Evolutionary conservation across 2,797 vertebrate genomes (phyloP), one percentile per base, ranked within the genome.

Genomic region (Anabacerthia variegaticeps): DNA sequence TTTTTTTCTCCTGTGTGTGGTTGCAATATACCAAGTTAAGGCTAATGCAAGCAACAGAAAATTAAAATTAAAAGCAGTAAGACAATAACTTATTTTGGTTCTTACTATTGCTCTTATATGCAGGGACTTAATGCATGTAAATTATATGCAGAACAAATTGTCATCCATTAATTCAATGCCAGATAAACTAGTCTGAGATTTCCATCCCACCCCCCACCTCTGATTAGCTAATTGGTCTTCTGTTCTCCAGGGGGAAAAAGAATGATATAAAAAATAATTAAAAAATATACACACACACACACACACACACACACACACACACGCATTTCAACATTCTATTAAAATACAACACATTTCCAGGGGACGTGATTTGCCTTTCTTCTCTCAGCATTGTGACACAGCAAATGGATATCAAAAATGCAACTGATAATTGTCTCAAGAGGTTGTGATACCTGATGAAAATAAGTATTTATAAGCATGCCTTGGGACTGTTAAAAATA

Each of bases 181-280:
- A 85, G 24, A 67, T 39, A 91, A 91, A 32, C 30, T n/a, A 74
- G 21, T 14, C 59, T 56, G 63, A 92, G 34, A 63, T 27, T 63
- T 39, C 4, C 7, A 9, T 0, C 5, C 41, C 41, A 4, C 16
- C 41, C 15, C 10, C 16, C 3, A 1, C 27, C 24, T 49, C 48
- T 7, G 7, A 76, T 79, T 54, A 73, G 9, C 15, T 81, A 30
- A 51, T 87, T 92, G 15, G 7, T 87, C 12, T 85, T 41, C 44
- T 65, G 17, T 16, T 71, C 32, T 80, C 28, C 3, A 12, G 9
- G 6, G 46, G 8, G 0, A 7, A 18, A 28, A 6, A 37, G 32
- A 63, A 7, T 32, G 13, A 55, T 24, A 18, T 24, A 44, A 16
- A 32, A 16, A 36, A 44, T 2, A 54, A 23, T 2, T 54, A 46